Base-by-base conservation (phyloP, 2,113 vertebrate genomes). In the Cranoglanis bouderius region DNA sequence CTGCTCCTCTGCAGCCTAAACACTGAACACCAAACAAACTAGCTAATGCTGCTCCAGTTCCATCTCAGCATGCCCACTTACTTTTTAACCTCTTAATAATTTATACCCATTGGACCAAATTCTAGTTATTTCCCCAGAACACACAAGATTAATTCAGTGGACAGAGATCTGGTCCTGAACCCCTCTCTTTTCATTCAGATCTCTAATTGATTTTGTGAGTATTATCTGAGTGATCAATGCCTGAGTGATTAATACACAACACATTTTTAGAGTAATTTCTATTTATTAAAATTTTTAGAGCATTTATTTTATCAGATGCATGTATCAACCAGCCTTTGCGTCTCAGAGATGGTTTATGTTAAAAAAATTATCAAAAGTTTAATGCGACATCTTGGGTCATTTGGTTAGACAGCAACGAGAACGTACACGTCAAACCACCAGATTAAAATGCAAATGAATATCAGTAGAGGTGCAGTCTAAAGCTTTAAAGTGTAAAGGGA, bases 361-460 rank as follows among this genome's bases (percentile, higher is more conserved):
- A 24, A 85, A 85, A 40, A 53, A 14, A 6, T 72, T 38, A 53
- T 35, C 18, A 12, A 13, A 72, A 51, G 32, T 49, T 74, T 74
- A 38, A 26, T 3, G 2, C 74, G 65, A 72, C 84, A 40, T 85
- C 10, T 74, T 51, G 49, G 10, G 46, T 38, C 32, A 55, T 72
- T 53, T 55, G n/a, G 32, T 55, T 21, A 55, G 49, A 55, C 49
- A 55, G 18, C 6, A 38, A 29, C 6, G 12, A 85, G 49, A 53
- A 13, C 35, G n/a, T 40, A 13, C 16, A 85, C 13, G 2, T 85
- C 65, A 53, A 38, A 53, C 14, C 65, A 85, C 29, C 29, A 70
- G 43, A 70, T 85, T 74, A 74, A 85, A 85, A 85, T 85, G 32
- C n/a, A 70, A 85, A 85, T 85, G n/a, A 78, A 57, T 82, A 19